phyloP scores from a whole-genome alignment of 2,113 vertebrate genomes.

The Phalacrocorax aristotelis region DNA sequence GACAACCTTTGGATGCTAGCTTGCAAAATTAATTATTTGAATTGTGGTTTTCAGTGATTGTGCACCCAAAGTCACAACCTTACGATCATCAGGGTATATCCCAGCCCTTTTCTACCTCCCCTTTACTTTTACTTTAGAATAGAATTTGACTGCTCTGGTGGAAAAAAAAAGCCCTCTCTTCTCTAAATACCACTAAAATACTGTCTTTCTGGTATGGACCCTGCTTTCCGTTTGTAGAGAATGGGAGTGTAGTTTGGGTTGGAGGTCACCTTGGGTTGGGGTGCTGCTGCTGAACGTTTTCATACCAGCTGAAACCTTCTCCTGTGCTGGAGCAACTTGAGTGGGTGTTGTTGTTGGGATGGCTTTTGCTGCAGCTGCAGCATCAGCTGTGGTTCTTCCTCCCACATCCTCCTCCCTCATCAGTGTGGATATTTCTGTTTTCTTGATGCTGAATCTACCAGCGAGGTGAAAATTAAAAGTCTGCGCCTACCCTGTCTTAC shows the following conservation, averaged over 20 bases:
- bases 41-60: fast-evolving
- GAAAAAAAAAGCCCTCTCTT: background rate
- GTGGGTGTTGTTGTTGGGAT: background rate
- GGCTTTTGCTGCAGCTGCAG: background rate
- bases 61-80: background rate
- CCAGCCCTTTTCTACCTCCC: background rate
- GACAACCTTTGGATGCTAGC: background rate
- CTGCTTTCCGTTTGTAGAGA: background rate
- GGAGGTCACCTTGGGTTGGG: background rate
- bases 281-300: background rate
- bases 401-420: background rate
- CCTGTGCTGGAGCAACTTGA: fast-evolving
- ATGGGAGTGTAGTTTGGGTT: background rate
- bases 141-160: background rate
- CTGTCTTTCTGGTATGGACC: background rate
- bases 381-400: background rate
- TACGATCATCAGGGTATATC: background rate
- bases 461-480: background rate
- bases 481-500: background rate
- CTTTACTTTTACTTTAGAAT: background rate
- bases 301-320: background rate
- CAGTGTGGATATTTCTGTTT: background rate
- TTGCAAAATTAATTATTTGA: background rate
- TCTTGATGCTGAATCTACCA: background rate
- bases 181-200: background rate